Evolutionary conservation across 2,888 invertebrate genomes (phyloP), one percentile per base, ranked within the genome.

Genomic region (Pollenia labialis): DNA sequence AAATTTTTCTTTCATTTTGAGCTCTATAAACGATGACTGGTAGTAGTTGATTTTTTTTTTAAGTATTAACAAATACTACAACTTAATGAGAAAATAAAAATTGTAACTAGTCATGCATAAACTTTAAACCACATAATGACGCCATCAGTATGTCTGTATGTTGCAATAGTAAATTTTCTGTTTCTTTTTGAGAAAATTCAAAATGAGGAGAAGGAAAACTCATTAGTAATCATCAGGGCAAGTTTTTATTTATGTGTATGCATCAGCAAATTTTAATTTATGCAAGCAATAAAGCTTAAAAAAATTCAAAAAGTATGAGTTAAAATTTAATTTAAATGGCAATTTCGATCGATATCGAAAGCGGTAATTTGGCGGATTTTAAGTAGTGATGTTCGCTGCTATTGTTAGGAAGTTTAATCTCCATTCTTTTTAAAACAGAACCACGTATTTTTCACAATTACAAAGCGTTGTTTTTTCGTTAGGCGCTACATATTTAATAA

Each of bases 51-150:
- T 18, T 62, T 71, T 60, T 71, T 12, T 64, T 56, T 62, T 60
- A 54, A 46, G 46, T 54, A 58, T 74, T 74, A 56, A 58, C 46
- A 81, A 72, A 72, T 74, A 56, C 9, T 14, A 46, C 46, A 60
- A 46, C 58, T 58, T 62, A 82, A 69, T 46, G 18, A 74, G 50
- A 60, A 46, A 56, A 23, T 60, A 44, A 74, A 60, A 71, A 71
- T 56, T 74, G 48, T 80, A 79, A 74, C 86, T 83, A 81, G 86
- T 87, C 83, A 83, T 83, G 83, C 83, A 87, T 72, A 81, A 86
- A 83, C 80, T 87, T 87, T 80, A 87, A 87, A 83, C 83, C 86
- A 80, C 80, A 86, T 83, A 76, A 86, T 86, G 86, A 86, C 83
- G 86, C 54, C 86, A 86, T 83, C 80, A 66, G 72, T 48, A 54